Percentiles rank a stretch among this genome's conserved stretches.
phyloP scores from a whole-genome alignment of 2,797 vertebrate genomes.

The Syndactyla subalaris region DNA sequence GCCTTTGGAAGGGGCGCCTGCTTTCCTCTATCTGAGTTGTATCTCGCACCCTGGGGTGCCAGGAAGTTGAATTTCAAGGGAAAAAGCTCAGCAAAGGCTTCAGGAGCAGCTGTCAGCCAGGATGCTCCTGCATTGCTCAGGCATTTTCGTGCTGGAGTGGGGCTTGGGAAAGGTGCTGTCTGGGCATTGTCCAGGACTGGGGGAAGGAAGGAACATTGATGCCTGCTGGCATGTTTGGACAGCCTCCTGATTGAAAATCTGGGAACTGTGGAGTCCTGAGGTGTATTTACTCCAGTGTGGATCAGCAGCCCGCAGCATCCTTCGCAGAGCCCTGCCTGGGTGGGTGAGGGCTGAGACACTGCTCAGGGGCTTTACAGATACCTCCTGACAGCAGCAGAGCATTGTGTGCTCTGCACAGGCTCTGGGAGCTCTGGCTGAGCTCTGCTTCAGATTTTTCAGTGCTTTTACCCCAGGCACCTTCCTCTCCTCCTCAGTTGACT shows the following conservation, averaged over 20 bases:
- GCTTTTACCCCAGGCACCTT: neutral
- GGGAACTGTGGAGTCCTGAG: accelerated
- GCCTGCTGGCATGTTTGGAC: neutral
- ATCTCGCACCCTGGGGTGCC: neutral
- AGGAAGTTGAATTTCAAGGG: neutral
- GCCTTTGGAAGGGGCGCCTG: neutral
- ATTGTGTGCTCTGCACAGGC: neutral
- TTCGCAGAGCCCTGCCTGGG: neutral
- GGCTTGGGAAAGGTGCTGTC: neutral
- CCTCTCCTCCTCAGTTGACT: neutral
- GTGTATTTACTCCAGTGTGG: accelerated
- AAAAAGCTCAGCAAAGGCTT: neutral
- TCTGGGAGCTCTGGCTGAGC: neutral
- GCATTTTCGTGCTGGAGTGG: neutral
- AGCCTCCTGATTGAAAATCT: too few species aligned
- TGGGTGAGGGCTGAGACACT: neutral
- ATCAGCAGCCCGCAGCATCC: neutral
- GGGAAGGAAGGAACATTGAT: accelerated
- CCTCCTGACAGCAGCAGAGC: neutral
- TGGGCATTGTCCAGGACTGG: neutral
- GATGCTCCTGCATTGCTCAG: accelerated
- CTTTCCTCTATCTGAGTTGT: neutral
- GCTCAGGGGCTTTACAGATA: accelerated
- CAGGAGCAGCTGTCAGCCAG: neutral
- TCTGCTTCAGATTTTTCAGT: neutral